Percentiles rank a stretch among this genome's conserved stretches.
These are phyloP conservation scores for Bombus confusus DNA, from an alignment of 1,140 invertebrate species.

Conservation along the genomic window DNA sequence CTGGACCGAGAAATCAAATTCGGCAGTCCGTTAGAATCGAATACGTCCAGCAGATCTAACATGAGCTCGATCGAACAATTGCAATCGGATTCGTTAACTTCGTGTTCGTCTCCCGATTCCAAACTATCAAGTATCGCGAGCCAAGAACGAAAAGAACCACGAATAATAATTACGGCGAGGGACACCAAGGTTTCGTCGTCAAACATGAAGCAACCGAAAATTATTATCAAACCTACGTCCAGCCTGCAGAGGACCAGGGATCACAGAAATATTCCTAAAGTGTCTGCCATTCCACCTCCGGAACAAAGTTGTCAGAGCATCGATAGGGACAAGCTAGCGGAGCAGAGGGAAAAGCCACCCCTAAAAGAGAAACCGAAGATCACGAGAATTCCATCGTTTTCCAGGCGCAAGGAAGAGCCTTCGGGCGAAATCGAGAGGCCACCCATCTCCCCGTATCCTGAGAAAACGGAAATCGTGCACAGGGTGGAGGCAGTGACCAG, in stretches of 20 bases:
- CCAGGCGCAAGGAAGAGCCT: conserved; percentile 63
- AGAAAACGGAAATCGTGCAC: conserved; percentile 70
- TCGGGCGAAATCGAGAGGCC: conserved; percentile 56
- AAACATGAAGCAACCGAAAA: conserved; percentile 78
- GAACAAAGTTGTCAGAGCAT: conserved; percentile 67
- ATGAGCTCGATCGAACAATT: not conserved
- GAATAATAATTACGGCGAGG: conserved; percentile 66
- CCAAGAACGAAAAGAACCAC: conserved; percentile 61
- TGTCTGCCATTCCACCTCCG: conserved; percentile 77
- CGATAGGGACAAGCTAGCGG: conserved; percentile 61
- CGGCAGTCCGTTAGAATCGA: not conserved
- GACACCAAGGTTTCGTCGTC: conserved; percentile 42
- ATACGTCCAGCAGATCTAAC: not conserved
- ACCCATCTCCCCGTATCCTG: conserved; percentile 52
- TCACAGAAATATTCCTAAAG: conserved; percentile 78
- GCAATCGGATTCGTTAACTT: not conserved
- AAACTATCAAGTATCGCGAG: not conserved
- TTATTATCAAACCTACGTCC: conserved; percentile 82
- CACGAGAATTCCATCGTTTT: conserved; percentile 74
- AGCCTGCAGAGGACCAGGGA: conserved; percentile 72
- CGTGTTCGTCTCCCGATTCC: not conserved
- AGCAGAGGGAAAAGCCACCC: conserved; percentile 62
- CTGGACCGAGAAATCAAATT: conserved; percentile 41
- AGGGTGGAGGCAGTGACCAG: conserved; percentile 62
- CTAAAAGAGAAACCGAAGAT: conserved; percentile 73